These are phyloP conservation scores for Puffinus mauretanicus DNA, from an alignment of 2,113 vertebrate genomes.

Conservation along the genomic window DNA sequence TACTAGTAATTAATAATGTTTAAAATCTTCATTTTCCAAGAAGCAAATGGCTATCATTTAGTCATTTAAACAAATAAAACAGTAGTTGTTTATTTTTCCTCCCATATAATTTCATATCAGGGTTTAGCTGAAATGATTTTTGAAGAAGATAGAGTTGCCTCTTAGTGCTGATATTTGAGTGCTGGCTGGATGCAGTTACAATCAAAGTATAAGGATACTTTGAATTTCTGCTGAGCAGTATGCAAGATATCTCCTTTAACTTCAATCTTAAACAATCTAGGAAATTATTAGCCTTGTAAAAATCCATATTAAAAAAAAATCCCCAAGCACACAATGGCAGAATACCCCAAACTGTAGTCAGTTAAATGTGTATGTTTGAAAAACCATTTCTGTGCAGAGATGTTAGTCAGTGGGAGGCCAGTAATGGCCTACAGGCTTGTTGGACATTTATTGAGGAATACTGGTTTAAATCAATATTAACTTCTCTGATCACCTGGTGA, in stretches of 20 bases:
- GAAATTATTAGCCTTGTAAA: neutral
- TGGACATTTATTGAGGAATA: constrained; percentile 57
- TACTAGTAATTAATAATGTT: neutral
- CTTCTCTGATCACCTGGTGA: constrained; percentile 13
- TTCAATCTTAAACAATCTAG: neutral
- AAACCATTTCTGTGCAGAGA: constrained; percentile 7
- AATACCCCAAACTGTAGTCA: neutral
- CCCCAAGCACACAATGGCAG: neutral
- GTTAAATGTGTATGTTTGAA: neutral
- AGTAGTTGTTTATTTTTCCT: neutral
- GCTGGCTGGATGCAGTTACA: neutral
- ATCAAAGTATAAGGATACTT: neutral
- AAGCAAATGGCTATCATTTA: neutral
- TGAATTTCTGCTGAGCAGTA: neutral
- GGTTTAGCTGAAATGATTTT: neutral
- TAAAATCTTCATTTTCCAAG: neutral
- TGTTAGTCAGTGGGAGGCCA: constrained; percentile 42
- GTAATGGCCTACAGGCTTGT: constrained; percentile 26
- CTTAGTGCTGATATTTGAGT: neutral
- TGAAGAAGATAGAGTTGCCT: neutral
- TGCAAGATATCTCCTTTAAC: neutral
- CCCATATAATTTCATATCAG: neutral
- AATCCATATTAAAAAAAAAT: neutral
- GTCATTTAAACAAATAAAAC: neutral
- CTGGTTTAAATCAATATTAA: constrained; percentile 60